Percentiles rank a stretch among this genome's conserved stretches.
Conservation (phyloP, 1,140 invertebrate species). For the Micrasema minimum region DNA sequence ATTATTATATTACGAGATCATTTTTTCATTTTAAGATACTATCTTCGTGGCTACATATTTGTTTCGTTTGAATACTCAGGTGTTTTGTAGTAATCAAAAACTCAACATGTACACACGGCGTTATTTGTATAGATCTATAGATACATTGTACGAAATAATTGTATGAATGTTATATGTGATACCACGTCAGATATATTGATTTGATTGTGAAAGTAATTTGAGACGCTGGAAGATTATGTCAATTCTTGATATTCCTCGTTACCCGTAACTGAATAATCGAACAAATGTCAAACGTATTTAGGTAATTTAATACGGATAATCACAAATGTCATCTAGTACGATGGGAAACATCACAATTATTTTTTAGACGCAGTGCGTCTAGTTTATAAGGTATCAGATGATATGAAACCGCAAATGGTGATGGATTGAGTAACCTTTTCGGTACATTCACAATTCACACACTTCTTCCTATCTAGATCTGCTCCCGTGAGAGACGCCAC, state of each 20-base stretch:
- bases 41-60: no score
- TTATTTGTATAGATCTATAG: no score
- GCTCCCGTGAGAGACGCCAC: slow-evolving; percentile 31
- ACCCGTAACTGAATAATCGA: slow-evolving; percentile 7
- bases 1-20: neutral
- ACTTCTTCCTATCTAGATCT: slow-evolving; percentile 25
- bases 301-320: slow-evolving; percentile 32
- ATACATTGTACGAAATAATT: no score
- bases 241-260: no score
- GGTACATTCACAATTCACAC: slow-evolving; percentile 38
- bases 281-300: slow-evolving; percentile 19
- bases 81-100: no score
- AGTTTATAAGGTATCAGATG: slow-evolving; percentile 24
- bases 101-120: no score
- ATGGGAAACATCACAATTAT: slow-evolving; percentile 5
- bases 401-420: slow-evolving; percentile 37
- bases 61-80: no score
- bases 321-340: slow-evolving; percentile 19
- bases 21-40: neutral
- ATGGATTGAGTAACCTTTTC: slow-evolving; percentile 45
- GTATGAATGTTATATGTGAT: no score
- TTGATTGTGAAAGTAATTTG: no score
- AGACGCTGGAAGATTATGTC: no score
- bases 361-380: slow-evolving; percentile 1
- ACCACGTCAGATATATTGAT: no score